Conservation (phyloP, 2,797 vertebrate species). For the Tiaroga cobitis region DNA sequence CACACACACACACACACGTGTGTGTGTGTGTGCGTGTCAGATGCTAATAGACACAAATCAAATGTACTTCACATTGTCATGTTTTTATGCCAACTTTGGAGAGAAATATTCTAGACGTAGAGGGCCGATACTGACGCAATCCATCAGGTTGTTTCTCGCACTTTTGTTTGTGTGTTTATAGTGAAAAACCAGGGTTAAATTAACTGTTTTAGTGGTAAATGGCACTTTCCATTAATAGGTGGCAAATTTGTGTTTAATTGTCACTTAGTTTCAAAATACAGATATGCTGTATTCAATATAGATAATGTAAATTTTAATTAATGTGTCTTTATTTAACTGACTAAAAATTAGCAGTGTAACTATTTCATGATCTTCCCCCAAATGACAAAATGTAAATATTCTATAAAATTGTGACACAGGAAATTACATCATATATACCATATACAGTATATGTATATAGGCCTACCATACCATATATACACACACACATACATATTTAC, state of each 20-base stretch:
- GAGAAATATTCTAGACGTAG: background rate
- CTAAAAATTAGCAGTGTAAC: too few species aligned
- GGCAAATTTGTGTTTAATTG: background rate
- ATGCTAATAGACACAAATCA: background rate
- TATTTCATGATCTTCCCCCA: too few species aligned
- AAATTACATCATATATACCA: too few species aligned
- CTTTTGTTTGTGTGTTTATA: background rate
- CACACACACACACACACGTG: too few species aligned
- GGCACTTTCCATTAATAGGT: background rate
- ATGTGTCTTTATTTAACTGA: too few species aligned
- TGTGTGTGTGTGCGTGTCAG: background rate
- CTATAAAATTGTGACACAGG: too few species aligned
- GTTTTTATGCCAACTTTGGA: background rate
- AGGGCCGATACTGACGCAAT: background rate
- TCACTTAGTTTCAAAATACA: background rate
- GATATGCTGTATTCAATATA: background rate
- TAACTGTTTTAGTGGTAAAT: background rate
- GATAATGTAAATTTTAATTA: background rate
- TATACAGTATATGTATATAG: too few species aligned
- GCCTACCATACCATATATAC: too few species aligned
- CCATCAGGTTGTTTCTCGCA: slow-evolving; percentile 5
- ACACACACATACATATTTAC: too few species aligned
- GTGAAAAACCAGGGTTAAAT: background rate
- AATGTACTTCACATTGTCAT: background rate
- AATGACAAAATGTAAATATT: too few species aligned